These are phyloP conservation scores for Terrapene triunguis DNA, from an alignment of 2,113 vertebrate species.

Conservation along the genomic window DNA sequence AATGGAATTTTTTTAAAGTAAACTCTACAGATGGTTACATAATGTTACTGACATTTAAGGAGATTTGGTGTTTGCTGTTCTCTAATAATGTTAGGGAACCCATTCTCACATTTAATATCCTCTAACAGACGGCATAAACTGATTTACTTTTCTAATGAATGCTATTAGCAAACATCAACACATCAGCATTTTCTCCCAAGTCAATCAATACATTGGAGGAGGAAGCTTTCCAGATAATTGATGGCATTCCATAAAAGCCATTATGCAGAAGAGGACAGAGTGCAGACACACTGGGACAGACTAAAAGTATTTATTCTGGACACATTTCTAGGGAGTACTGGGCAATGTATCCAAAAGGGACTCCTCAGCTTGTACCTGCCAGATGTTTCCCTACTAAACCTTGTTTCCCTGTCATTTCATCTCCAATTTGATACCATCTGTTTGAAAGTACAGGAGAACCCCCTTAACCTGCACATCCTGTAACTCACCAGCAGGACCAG, in stretches of 20 bases:
- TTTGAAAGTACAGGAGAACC: not conserved
- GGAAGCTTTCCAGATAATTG: constrained; percentile 5
- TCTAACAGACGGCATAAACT: constrained; percentile 5
- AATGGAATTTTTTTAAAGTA: not conserved
- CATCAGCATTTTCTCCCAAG: constrained; percentile 21
- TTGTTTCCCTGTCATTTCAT: not conserved
- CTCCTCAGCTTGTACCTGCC: not conserved
- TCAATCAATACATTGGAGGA: constrained; percentile 6
- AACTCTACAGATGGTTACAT: not conserved
- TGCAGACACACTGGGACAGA: not conserved
- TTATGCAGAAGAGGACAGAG: not conserved
- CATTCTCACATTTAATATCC: constrained; percentile 10
- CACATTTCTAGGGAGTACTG: not conserved
- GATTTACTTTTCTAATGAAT: constrained; percentile 17
- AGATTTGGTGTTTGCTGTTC: not conserved
- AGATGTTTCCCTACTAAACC: not conserved
- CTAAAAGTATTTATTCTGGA: not conserved
- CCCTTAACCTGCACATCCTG: not conserved
- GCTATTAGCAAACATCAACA: constrained; percentile 20
- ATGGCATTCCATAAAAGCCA: not conserved
- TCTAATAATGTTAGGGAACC: constrained; percentile 1
- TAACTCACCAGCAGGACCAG: not conserved
- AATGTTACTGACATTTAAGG: constrained; percentile 26
- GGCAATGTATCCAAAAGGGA: not conserved
- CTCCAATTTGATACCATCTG: not conserved